These are phyloP conservation scores for Eriocheir sinensis DNA, from an alignment of 1,140 invertebrate species.

Conservation along the genomic window DNA sequence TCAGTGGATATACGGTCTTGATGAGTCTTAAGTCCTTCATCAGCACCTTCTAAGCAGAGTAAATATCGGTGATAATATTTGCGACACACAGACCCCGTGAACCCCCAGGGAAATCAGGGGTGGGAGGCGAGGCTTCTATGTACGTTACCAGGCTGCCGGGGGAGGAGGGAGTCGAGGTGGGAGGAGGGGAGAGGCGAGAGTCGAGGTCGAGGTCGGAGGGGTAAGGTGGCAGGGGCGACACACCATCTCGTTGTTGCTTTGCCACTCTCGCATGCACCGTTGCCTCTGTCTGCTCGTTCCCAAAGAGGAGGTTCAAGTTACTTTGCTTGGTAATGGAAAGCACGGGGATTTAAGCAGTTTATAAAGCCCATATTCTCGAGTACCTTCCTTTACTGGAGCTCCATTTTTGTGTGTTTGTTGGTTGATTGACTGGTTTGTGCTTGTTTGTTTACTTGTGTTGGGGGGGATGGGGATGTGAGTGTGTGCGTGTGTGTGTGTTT, in stretches of 20 bases:
- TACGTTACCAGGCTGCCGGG: background rate
- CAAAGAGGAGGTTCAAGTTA: background rate
- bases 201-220: too few relatives aligned
- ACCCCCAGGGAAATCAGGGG: background rate
- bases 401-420: background rate
- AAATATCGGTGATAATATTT: conserved; percentile 27
- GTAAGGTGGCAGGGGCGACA: too few relatives aligned
- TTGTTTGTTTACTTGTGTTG: too few relatives aligned
- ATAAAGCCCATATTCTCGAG: background rate
- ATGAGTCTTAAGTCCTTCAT: background rate
- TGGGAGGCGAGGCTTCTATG: background rate
- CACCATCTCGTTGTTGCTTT: background rate
- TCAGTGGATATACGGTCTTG: background rate
- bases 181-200: too few relatives aligned
- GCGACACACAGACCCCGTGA: background rate
- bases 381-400: background rate
- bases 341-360: background rate
- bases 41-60: background rate
- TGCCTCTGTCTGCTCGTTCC: background rate
- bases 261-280: too few relatives aligned
- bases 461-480: too few relatives aligned
- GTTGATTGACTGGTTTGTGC: background rate
- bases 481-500: too few relatives aligned
- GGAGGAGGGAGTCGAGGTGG: too few relatives aligned
- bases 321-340: too few relatives aligned